Conservation (phyloP, 1,140 invertebrate genomes). For the Temnothorax nylanderi region DNA sequence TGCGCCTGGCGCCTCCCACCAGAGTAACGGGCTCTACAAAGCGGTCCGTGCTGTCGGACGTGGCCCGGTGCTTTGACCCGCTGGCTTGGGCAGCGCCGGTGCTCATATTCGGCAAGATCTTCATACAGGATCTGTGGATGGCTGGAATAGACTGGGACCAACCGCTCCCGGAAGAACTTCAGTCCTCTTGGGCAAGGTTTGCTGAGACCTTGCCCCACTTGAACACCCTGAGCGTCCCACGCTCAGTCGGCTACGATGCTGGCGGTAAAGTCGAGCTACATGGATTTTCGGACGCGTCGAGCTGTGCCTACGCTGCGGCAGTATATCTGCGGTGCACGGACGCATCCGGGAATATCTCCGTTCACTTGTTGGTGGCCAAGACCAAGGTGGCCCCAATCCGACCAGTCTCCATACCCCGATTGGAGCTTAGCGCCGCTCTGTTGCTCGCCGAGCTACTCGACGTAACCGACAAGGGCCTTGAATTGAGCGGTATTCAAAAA, state of each 20-base stretch:
- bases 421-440: background rate
- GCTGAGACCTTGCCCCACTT: background rate
- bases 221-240: background rate
- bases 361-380: background rate
- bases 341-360: background rate
- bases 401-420: background rate
- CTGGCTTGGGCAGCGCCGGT: background rate
- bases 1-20: background rate
- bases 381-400: background rate
- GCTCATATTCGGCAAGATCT: background rate
- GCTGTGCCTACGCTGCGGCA: background rate
- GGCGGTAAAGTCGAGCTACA: background rate
- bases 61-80: background rate
- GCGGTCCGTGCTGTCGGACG: background rate
- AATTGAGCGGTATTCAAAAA: background rate
- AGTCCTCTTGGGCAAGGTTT: background rate
- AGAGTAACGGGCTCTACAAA: background rate
- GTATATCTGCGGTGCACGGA: background rate
- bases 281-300: background rate
- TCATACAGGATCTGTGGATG: background rate
- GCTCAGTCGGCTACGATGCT: background rate
- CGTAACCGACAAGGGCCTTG: background rate
- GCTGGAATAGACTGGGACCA: background rate
- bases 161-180: rapidly evolving
- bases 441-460: background rate